Evolutionary conservation across 2,797 vertebrate species (phyloP), one percentile per base, ranked within the genome.

Genomic region (Danio tinwini): DNA sequence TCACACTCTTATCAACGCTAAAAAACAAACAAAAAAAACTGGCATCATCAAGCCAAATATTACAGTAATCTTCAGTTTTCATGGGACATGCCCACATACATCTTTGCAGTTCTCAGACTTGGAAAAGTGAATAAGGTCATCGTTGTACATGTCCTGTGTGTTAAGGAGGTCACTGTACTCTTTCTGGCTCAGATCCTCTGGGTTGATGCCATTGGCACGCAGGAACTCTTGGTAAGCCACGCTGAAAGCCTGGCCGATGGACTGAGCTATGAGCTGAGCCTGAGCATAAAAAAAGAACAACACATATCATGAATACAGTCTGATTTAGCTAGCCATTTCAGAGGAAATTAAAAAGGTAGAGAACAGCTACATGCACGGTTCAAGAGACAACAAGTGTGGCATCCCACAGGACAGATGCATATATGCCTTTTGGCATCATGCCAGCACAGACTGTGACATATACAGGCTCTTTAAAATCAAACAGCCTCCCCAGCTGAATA

Each of bases 101-200:
- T 98, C 97, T 95, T 98, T 98, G 92, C 97, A 98, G 91, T 98
- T 98, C 88, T 98, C 97, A 1, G 97, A 98, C 88, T 98, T 98
- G 84, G 97, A 98, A 87, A 98, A 98, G 90, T 98, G 97, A 88
- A 98, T 95, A 82, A 98, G 94, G 90, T 98, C 97, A 13, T 98
- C 96, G 2, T 98, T 98, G 92, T 98, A 98, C 97, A 98, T 97
- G 90, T 98, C 96, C 85, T 97, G 96, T 72, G 96, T 98, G 88
- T 96, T 98, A 78, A 98, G 95, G 82, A 98, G 91, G 90, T 98
- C 96, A 0, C 96, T 98, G 71, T 98, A 98, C 78, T 98, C 96
- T 90, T 96, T 98, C 91, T 98, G 97, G 92, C 96, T 98, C 76
- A 98, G 93, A 85, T 98, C 97, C 90, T 97, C 96, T 0, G 97